Percentiles rank a stretch among this genome's conserved stretches.
phyloP scores from a whole-genome alignment of 2,797 vertebrate species.

The Tokudaia muenninki region DNA sequence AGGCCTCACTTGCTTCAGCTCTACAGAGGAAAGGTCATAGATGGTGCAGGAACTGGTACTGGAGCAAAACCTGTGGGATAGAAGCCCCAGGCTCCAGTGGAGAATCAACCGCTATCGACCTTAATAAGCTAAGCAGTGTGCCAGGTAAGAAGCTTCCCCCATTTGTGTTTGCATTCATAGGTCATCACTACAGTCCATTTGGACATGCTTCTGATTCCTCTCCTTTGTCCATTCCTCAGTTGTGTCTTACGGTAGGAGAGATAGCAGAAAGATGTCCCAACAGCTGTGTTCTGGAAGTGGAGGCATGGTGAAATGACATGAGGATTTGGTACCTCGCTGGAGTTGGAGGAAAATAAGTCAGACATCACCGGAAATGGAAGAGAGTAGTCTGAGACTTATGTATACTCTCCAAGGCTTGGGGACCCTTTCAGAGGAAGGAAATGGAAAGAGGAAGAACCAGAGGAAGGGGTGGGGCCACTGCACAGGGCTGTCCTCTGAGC shows the following conservation, averaged over 20 bases:
- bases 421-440: background rate
- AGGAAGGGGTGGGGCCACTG: background rate
- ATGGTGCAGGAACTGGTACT: background rate
- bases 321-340: background rate
- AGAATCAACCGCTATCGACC: no score
- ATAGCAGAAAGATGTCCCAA: background rate
- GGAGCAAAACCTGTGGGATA: background rate
- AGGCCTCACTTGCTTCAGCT: background rate
- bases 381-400: background rate
- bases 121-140: background rate
- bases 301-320: background rate
- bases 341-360: background rate
- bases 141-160: background rate
- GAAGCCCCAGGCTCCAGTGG: background rate
- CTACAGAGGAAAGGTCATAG: background rate
- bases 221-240: background rate
- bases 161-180: background rate
- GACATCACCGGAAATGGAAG: background rate
- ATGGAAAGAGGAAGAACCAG: background rate
- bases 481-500: background rate
- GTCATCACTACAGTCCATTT: background rate
- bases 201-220: background rate
- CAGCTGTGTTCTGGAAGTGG: background rate
- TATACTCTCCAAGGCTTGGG: background rate
- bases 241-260: background rate